These are phyloP conservation scores for Archips crataeganus DNA, from an alignment of 2,888 invertebrate genomes.

Conservation along the genomic window DNA sequence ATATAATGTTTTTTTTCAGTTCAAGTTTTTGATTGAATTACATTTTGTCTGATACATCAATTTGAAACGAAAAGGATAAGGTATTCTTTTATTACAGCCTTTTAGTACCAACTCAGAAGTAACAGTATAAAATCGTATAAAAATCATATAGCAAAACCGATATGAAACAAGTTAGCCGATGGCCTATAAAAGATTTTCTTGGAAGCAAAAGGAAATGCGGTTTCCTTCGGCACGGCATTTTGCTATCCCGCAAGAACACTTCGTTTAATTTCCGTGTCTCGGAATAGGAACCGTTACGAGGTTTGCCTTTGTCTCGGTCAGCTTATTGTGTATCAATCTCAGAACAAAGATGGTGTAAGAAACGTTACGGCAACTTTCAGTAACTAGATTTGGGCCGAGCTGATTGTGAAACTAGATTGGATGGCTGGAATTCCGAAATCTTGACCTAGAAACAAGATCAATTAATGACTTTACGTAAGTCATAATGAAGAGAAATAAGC, in stretches of 20 bases:
- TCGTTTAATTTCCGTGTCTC: conserved; percentile 18
- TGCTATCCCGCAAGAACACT: conserved; percentile 4
- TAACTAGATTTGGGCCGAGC: neutral
- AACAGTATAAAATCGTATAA: neutral
- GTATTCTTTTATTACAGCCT: too few relatives aligned
- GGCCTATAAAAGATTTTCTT: conserved; percentile 10
- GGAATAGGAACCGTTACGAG: conserved; percentile 7
- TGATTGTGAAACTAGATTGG: neutral
- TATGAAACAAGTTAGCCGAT: conserved; percentile 4
- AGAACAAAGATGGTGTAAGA: conserved; percentile 4
- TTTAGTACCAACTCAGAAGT: neutral
- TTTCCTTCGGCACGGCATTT: conserved; percentile 1
- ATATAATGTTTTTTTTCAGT: too few relatives aligned
- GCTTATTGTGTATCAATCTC: conserved; percentile 6
- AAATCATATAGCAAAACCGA: neutral
- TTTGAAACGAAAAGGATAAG: too few relatives aligned
- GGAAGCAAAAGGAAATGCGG: conserved; percentile 6
- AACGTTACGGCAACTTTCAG: neutral
- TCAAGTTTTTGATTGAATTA: too few relatives aligned
- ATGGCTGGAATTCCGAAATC: neutral
- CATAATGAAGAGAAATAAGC: neutral
- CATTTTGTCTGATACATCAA: too few relatives aligned
- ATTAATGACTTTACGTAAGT: neutral
- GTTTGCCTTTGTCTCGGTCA: conserved; percentile 16
- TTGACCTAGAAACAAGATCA: neutral